Evolutionary conservation across 2,113 vertebrate species (phyloP), one percentile per base, ranked within the genome.

Genomic region (Vanacampus margaritifer): DNA sequence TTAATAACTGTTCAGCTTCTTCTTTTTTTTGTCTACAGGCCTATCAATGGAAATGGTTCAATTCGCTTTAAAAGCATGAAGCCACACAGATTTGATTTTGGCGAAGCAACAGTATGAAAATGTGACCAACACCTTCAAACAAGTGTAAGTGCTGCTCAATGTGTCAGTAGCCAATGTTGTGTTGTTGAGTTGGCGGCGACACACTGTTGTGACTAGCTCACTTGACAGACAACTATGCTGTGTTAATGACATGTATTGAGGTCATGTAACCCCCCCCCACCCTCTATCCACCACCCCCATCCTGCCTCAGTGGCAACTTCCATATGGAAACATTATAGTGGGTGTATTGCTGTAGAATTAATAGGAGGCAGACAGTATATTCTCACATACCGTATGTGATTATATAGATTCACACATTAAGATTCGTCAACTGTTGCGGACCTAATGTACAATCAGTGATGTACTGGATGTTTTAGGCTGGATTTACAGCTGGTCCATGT

Each of bases 211-310:
- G 77, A 69, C 76, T 69, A 72, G 73, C 74, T 81, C 67, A 71
- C 69, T 71, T 77, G 69, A 83, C 74, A 70, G 58, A 68, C 66
- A 71, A 75, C 81, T 73, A 74, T 85, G 75, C 50, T 66, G 72
- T 83, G 73, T 74, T 88, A 90, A 90, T 89, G 69, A 81, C 80
- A 88, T 90, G 88, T 86, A 90, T 89, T 78, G 71, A 89, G 86
- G 89, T 90, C 87, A 88, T 80, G 76, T 79, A 76, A 81, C 80
- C 79, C 73, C 60, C 21, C 21, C 21, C 35, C n/a, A 28, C 53
- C n/a, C 50, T 19, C 50, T 6, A 19, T 12, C 50, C 11, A 19
- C 6, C 50, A 21, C 50, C 50, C 50, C 50, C 50, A 24, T 13
- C n/a, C 1, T 24, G 28, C 21, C 59, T 62, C 10, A 17, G 26